Base-by-base conservation (phyloP, 2,797 vertebrate genomes). In the Pantherophis vulpinus region DNA sequence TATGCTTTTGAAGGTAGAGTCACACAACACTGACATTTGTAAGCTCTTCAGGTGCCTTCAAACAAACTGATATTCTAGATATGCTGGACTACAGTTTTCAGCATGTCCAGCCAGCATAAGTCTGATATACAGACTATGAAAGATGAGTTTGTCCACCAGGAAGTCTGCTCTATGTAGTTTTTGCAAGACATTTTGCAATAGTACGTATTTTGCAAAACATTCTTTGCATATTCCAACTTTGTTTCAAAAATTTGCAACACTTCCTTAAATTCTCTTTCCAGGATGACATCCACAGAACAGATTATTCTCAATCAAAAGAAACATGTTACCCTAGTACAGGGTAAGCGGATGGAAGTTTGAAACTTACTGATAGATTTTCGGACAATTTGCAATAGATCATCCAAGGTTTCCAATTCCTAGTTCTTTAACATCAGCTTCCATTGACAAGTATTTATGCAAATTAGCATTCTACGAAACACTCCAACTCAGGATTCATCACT, bases 301-400 rank as follows among this genome's bases (percentile, higher is more conserved):
- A 91, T 91, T 59, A 86, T 58, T 55, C 61, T 27, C n/a, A 60
- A 27, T 86, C 56, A 60, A 91, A 91, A 91, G 56, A 91, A 91
- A 59, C 13, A 86, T 83, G 12, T 25, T 91, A 29, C 18, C 12
- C 55, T 79, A 83, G 18, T 42, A 91, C 56, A 88, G 56, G 29
- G 6, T 87, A 87, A n/a, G 54, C 51, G 1, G 54, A 87, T 87
- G 29, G 86, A n/a, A 55, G 54, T 55, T 87, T 87, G 86, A 58
- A 58, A 88, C 20, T 12, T 88, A 88, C 10, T 88, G 20, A 12
- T 60, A 88, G 55, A 88, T 88, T 25, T 88, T 37, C 6, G 5
- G 18, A 37, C 37, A 59, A 88, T 23, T 37, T 88, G 56, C n/a
- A 88, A 27, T 87, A 87, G 14, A 25, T 88, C n/a, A 88, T 23